A percentile compares a stretch with the other conserved stretches of the same genome.
phyloP scores from a whole-genome alignment of 2,797 vertebrate species.

The Prunella strophiata region DNA sequence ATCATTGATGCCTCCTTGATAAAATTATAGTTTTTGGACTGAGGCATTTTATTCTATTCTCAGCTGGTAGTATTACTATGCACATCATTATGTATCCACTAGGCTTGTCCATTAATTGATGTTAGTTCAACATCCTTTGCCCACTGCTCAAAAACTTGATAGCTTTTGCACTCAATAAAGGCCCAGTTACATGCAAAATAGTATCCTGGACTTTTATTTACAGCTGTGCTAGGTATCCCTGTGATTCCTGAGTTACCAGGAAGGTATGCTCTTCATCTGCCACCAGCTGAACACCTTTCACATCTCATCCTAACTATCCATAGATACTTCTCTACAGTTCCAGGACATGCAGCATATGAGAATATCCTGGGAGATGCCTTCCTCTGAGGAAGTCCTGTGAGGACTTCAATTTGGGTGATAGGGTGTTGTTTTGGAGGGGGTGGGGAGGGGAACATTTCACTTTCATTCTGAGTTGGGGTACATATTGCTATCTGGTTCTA shows the following conservation, averaged over 20 bases:
- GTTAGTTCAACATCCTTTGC: background rate
- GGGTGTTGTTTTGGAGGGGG: background rate
- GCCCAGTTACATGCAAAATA: background rate
- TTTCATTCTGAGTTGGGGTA: background rate
- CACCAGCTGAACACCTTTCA: background rate
- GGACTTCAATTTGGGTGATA: background rate
- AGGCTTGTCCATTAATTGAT: background rate
- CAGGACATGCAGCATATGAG: background rate
- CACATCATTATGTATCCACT: background rate
- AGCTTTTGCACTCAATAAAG: background rate
- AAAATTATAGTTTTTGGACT: background rate
- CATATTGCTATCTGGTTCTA: background rate
- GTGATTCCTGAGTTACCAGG: background rate
- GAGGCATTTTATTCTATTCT: background rate
- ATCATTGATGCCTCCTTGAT: background rate
- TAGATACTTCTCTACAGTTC: background rate
- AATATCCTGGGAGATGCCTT: background rate
- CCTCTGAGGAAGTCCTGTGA: background rate
- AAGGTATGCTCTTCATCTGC: background rate
- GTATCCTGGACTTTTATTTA: background rate
- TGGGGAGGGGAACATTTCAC: rapidly evolving
- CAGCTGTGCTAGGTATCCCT: background rate
- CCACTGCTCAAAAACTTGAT: background rate
- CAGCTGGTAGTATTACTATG: background rate
- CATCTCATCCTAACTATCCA: background rate